Conservation (phyloP, 2,888 invertebrate species). For the Pocota personata region DNA sequence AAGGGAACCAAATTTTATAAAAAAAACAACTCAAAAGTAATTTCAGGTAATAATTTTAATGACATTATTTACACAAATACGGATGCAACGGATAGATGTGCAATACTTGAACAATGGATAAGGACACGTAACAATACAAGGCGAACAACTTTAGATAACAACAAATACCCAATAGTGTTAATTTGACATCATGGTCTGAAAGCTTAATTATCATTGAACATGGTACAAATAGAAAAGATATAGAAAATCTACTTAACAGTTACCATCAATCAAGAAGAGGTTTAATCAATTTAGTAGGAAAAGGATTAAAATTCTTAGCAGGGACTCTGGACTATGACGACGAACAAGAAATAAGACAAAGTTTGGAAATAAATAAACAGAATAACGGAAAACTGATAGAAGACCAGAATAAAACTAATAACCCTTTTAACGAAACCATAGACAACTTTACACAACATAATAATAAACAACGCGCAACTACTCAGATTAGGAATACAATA, state of each 20-base stretch:
- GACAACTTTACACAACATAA: conserved; percentile 1
- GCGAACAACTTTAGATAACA: not conserved
- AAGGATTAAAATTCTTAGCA: no score
- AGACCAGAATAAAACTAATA: conserved; percentile 15
- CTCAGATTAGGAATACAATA: no score
- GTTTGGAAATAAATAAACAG: conserved; percentile 11
- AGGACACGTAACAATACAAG: not conserved
- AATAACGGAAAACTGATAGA: conserved; percentile 25
- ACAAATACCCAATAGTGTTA: no score
- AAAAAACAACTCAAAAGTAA: conserved; percentile 27
- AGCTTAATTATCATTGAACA: no score
- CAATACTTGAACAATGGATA: not conserved
- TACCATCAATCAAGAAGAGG: not conserved
- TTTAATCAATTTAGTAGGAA: not conserved
- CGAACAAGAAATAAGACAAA: conserved; percentile 22
- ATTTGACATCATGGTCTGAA: no score
- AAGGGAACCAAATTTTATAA: no score
- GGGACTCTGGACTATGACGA: not conserved
- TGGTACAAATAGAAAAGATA: no score
- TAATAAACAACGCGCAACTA: no score
- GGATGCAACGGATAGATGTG: not conserved
- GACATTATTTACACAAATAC: not conserved
- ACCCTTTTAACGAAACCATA: conserved; percentile 21
- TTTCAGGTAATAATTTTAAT: not conserved
- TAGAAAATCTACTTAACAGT: no score